Evolutionary conservation across 2,888 invertebrate species (phyloP).

Genomic region (Caenorhabditis imperialis): DNA sequence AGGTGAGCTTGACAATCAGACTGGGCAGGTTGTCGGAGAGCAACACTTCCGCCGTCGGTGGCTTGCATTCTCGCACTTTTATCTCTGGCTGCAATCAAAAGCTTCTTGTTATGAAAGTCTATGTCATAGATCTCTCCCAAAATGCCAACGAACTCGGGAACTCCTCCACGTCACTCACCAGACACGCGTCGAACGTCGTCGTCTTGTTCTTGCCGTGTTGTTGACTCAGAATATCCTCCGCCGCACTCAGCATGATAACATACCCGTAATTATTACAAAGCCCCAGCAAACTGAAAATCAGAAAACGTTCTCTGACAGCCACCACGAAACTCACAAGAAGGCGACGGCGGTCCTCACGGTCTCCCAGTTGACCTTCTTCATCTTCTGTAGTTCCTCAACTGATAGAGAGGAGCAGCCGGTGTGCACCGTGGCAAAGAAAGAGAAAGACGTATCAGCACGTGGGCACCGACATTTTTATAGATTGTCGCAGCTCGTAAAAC

Average conservation of each 20-base stretch:
- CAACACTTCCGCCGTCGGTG: conserved; percentile 82
- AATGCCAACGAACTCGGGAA: too few relatives aligned
- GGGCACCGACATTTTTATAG: conserved; percentile 46
- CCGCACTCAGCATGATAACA: conserved; percentile 89
- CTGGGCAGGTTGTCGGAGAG: conserved; percentile 87
- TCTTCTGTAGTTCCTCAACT: not conserved
- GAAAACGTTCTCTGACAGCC: not conserved
- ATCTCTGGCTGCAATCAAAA: conserved; percentile 53
- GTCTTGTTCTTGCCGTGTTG: conserved; percentile 53
- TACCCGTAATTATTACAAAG: conserved; percentile 90
- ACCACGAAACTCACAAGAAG: conserved; percentile 43
- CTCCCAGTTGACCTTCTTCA: conserved; percentile 40
- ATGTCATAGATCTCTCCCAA: too few relatives aligned
- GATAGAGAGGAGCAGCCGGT: not conserved
- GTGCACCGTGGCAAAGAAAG: not conserved
- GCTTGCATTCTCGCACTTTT: conserved; percentile 47
- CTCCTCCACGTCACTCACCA: conserved; percentile 46
- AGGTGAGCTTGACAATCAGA: conserved; percentile 84
- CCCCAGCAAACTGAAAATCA: conserved; percentile 84
- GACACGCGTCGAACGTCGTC: conserved; percentile 31
- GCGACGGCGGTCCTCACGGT: conserved; percentile 47
- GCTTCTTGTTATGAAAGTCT: too few relatives aligned
- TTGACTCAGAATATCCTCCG: conserved; percentile 84
- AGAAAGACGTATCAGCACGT: conserved; percentile 45
- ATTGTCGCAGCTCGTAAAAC: conserved; percentile 34